Evolutionary conservation across 1,140 invertebrate genomes (phyloP).

Genomic region (Tachypleus tridentatus): DNA sequence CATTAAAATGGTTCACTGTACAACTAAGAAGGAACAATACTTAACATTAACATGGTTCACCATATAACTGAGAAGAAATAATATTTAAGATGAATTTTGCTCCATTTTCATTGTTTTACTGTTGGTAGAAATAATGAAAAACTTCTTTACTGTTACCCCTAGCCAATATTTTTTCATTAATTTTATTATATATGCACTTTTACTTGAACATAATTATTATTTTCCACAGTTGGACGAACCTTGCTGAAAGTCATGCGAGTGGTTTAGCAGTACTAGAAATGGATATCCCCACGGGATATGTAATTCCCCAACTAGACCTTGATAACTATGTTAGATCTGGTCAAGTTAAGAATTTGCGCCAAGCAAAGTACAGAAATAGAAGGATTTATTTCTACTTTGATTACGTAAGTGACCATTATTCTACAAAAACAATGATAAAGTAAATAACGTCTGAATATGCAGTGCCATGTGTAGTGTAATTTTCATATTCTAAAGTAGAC

Average conservation of each 20-base stretch:
- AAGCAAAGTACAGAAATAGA: slow-evolving; percentile 63
- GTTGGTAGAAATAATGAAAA: too few relatives aligned
- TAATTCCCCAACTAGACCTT: slow-evolving; percentile 78
- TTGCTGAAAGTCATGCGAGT: slow-evolving; percentile 62
- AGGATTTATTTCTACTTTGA: slow-evolving; percentile 90
- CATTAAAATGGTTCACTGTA: too few relatives aligned
- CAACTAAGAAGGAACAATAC: too few relatives aligned
- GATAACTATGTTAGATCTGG: slow-evolving; percentile 62
- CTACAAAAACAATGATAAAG: too few relatives aligned
- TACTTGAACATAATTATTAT: not conserved
- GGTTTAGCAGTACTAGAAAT: slow-evolving; percentile 87
- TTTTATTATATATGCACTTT: not conserved
- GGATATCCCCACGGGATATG: slow-evolving; percentile 86
- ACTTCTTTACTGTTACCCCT: too few relatives aligned
- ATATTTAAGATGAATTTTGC: too few relatives aligned
- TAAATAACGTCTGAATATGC: too few relatives aligned
- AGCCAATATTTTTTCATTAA: not conserved
- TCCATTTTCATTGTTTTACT: too few relatives aligned
- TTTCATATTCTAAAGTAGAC: too few relatives aligned
- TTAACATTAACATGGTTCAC: too few relatives aligned
- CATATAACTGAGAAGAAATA: too few relatives aligned
- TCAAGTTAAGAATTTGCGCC: slow-evolving; percentile 60
- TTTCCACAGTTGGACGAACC: slow-evolving; percentile 53
- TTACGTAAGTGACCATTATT: slow-evolving; percentile 50
- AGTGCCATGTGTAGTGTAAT: too few relatives aligned